phyloP scores from a whole-genome alignment of 2,113 vertebrate species.

The Pavo muticus region DNA sequence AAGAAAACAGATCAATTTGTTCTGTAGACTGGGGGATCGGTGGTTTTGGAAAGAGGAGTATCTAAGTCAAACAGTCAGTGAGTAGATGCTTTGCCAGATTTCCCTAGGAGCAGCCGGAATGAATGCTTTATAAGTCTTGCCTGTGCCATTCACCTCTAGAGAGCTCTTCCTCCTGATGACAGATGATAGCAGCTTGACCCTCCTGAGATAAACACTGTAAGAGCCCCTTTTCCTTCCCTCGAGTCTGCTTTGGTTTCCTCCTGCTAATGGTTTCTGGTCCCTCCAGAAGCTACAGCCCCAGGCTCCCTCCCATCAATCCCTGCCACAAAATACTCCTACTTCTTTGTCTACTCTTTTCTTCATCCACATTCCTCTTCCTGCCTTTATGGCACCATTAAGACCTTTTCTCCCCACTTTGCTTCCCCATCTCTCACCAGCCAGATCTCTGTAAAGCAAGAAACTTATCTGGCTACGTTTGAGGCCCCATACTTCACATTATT shows the following conservation, averaged over 20 bases:
- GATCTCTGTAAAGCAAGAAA: not conserved
- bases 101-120: not conserved
- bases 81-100: not conserved
- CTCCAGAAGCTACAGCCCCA: not conserved
- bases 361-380: not conserved
- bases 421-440: not conserved
- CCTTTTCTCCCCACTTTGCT: not conserved
- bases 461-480: not conserved
- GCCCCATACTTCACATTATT: not conserved
- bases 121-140: constrained; percentile 2
- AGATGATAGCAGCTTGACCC: constrained; percentile 4
- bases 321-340: not conserved
- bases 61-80: not conserved
- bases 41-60: constrained; percentile 3
- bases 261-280: not conserved
- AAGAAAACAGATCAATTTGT: not conserved
- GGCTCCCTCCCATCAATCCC: constrained; percentile 2
- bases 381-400: not conserved
- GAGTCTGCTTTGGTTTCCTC: constrained; percentile 9
- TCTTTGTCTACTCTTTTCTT: not conserved
- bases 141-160: not conserved
- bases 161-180: constrained; percentile 34
- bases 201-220: not conserved
- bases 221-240: not conserved
- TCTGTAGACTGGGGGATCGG: not conserved